Evolutionary conservation across 2,888 invertebrate species (phyloP), one percentile per base, ranked within the genome.

Genomic region (Phymatocera aterrima): DNA sequence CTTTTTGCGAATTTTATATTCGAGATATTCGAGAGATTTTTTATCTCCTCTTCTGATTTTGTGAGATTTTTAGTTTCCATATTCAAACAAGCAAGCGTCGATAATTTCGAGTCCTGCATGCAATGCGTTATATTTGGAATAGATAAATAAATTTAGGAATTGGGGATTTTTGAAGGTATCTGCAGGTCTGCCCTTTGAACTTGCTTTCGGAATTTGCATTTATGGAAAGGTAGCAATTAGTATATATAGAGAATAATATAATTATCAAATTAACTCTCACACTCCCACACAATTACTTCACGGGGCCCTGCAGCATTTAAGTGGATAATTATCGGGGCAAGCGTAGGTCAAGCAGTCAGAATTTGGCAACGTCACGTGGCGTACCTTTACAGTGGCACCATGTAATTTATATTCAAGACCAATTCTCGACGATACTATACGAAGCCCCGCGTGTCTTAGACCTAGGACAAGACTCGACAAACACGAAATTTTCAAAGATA

Each of bases 251-350:
- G 86, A 86, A 85, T 87, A 86, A 88, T 82, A 87, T 87, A 88
- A 88, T 88, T 88, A 88, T 88, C 88, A 86, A 88, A 88, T 88
- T 88, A 87, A 87, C 85, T 84, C 85, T 84, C 85, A 83, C 88
- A 86, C 87, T 84, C 86, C 83, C 84, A 81, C 83, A 84, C 83
- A 83, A 83, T 83, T 74, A 74, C 82, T 81, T 80, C n/a, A 82
- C 83, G 81, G 79, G 82, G 82, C 82, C 85, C 51, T 48, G 82
- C 83, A 83, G 84, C 74, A 78, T 88, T 86, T 88, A 88, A 88
- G 88, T 88, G 88, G 88, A 88, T 88, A 85, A 85, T 87, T 85
- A 88, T 86, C 85, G 85, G 57, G 86, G 79, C 79, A 80, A n/a
- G 81, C 81, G 80, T 54, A 68, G 81, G 83, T 84, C 82, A 84